Percentiles rank a stretch among this genome's conserved stretches.
Evolutionary conservation across 2,797 vertebrate genomes (phyloP).

Genomic region (Spheniscus humboldti): DNA sequence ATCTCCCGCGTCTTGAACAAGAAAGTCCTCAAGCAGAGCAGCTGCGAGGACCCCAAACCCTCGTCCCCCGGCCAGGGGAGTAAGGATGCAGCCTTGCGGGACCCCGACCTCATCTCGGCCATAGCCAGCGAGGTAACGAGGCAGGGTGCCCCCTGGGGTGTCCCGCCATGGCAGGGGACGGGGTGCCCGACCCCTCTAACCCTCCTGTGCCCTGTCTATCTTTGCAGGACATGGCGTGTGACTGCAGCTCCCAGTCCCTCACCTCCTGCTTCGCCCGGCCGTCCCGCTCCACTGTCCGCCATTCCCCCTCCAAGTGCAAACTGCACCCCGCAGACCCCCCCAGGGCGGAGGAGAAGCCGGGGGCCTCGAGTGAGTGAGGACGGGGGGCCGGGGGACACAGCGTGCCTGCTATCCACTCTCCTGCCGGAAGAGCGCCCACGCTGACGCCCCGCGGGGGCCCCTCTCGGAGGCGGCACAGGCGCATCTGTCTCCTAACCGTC

Average conservation of each 20-base stretch:
- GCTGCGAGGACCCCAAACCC: slow-evolving; percentile 79
- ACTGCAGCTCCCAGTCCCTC: slow-evolving; percentile 87
- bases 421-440: background rate
- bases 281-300: slow-evolving; percentile 82
- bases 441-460: background rate
- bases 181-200: background rate
- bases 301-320: slow-evolving; percentile 87
- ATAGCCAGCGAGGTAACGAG: slow-evolving; percentile 81
- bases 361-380: slow-evolving; percentile 75
- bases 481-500: slow-evolving; percentile 52
- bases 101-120: slow-evolving; percentile 66
- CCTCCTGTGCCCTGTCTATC: slow-evolving; percentile 5
- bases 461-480: background rate
- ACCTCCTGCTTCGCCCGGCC: slow-evolving; percentile 86
- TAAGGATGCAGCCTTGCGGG: slow-evolving; percentile 75
- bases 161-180: background rate
- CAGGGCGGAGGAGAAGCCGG: slow-evolving; percentile 81
- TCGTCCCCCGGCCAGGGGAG: slow-evolving; percentile 41
- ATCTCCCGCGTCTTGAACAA: slow-evolving; percentile 88
- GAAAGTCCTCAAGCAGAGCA: slow-evolving; percentile 84
- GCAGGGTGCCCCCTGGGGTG: background rate
- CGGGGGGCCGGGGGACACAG: background rate
- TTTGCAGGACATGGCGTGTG: slow-evolving; percentile 89
- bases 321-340: slow-evolving; percentile 81
- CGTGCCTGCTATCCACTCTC: slow-evolving; percentile 22